Evolutionary conservation across 1,140 invertebrate species (phyloP).

Genomic region (Lucilia cuprina): DNA sequence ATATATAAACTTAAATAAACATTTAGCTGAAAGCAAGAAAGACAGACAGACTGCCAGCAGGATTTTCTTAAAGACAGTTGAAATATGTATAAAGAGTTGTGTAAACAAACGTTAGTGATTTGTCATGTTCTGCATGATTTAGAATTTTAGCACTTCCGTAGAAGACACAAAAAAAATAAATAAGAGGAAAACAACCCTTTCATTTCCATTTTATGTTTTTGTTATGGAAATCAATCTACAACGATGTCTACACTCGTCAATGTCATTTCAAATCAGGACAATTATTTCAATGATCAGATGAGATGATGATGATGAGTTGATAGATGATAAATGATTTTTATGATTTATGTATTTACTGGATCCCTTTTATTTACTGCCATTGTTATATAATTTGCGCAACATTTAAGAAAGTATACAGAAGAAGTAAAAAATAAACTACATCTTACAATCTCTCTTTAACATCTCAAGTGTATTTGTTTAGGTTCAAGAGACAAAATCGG

Average conservation of each 20-base stretch:
- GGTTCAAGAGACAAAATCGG: neutral
- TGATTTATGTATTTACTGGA: neutral
- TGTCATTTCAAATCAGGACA: constrained; percentile 28
- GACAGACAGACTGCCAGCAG: neutral
- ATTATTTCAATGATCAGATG: neutral
- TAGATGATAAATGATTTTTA: constrained; percentile 35
- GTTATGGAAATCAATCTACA: neutral
- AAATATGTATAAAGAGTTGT: constrained; percentile 7
- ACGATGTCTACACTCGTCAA: constrained; percentile 1
- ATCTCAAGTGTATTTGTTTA: constrained; percentile 34
- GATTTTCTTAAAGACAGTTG: neutral
- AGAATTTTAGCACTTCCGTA: constrained; percentile 28
- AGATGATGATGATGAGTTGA: constrained; percentile 32
- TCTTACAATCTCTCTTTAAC: neutral
- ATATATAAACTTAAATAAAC: neutral
- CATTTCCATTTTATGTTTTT: neutral
- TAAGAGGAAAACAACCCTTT: neutral
- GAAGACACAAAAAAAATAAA: neutral
- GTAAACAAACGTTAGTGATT: constrained; percentile 33
- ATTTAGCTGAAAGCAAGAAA: neutral
- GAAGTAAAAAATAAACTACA: neutral
- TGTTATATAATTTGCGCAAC: constrained; percentile 21
- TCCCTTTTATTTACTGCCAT: neutral
- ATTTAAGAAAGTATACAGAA: neutral
- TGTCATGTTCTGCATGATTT: constrained; percentile 31